Evolutionary conservation across 2,888 invertebrate genomes (phyloP).

Genomic region (Therioaphis trifolii): DNA sequence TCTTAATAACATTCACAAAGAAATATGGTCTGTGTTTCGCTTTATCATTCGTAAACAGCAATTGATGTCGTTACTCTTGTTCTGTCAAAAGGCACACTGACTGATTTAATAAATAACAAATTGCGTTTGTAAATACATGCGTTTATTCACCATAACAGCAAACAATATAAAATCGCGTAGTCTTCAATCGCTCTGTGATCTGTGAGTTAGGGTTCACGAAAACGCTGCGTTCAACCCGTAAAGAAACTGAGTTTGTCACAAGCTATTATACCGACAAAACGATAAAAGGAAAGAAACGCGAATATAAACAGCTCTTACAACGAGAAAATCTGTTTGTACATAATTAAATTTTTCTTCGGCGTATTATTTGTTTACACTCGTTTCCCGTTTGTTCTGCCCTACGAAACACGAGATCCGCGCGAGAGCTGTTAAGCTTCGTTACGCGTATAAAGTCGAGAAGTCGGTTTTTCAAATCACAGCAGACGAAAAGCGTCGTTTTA

Average conservation of each 20-base stretch:
- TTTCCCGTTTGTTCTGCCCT: neutral
- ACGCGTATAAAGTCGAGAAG: neutral
- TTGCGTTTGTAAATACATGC: too few relatives aligned
- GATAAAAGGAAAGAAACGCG: neutral
- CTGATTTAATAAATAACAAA: too few relatives aligned
- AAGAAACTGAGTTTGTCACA: neutral
- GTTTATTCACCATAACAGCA: too few relatives aligned
- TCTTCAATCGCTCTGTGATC: too few relatives aligned
- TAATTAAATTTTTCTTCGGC: conserved; percentile 27
- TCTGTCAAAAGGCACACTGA: neutral
- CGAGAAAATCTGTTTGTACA: conserved; percentile 5
- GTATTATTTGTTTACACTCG: neutral
- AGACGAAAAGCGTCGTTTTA: neutral
- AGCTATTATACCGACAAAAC: neutral
- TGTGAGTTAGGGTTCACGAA: neutral
- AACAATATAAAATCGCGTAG: too few relatives aligned
- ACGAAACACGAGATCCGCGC: neutral
- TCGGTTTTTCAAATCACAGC: neutral
- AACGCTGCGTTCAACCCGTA: neutral
- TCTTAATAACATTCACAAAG: too few relatives aligned
- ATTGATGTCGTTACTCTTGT: too few relatives aligned
- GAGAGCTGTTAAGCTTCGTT: neutral
- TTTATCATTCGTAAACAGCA: too few relatives aligned
- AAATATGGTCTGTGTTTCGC: too few relatives aligned
- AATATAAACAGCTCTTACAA: neutral